Percentiles rank a stretch among this genome's conserved stretches.
These are phyloP conservation scores for Brachylomia viminalis DNA, from an alignment of 2,888 invertebrate genomes.

Conservation along the genomic window DNA sequence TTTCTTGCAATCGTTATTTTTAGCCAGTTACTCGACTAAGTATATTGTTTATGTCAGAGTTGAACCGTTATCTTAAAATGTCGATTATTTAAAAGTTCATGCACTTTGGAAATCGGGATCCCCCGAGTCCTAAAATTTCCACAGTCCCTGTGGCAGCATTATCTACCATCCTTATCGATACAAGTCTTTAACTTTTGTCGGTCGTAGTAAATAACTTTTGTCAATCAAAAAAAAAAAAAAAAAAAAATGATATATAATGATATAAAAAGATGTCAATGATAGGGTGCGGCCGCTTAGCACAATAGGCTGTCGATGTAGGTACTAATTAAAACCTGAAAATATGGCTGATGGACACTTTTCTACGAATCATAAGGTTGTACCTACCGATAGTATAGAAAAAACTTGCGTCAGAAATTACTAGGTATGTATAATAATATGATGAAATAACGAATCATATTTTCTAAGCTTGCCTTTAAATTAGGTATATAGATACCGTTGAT, in stretches of 20 bases:
- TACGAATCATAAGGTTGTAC: background rate
- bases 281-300: too few species aligned
- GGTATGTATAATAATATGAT: background rate
- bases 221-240: too few species aligned
- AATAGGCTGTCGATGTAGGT: background rate
- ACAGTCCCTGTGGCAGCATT: background rate
- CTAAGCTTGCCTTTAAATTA: too few species aligned
- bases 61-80: background rate
- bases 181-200: too few species aligned
- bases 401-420: background rate
- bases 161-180: background rate
- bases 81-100: background rate
- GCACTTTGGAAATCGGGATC: background rate
- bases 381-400: background rate
- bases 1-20: background rate
- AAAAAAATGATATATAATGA: too few species aligned
- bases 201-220: slow-evolving; percentile 16
- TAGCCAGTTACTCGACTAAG: background rate
- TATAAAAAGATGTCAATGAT: too few species aligned
- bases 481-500: too few species aligned
- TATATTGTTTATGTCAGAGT: background rate
- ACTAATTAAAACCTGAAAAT: background rate
- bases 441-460: background rate
- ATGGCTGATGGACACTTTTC: background rate
- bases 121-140: slow-evolving; percentile 4